A percentile compares a stretch with the other conserved stretches of the same genome.
Evolutionary conservation across 1,140 invertebrate genomes (phyloP).

Genomic region (Hetaerina americana): DNA sequence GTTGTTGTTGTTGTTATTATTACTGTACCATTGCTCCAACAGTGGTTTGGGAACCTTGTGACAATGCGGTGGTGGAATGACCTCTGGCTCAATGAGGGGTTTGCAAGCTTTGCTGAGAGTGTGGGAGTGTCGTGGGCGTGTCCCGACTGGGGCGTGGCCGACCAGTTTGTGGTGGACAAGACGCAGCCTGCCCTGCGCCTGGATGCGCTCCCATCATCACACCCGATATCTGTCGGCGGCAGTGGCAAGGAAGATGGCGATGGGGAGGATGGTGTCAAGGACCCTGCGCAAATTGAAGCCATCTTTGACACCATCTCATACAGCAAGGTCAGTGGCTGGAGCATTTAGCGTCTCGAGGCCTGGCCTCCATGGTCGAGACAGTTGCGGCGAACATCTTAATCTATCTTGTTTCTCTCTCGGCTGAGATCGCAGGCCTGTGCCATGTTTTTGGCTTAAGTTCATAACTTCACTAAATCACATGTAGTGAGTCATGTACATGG

Average conservation of each 20-base stretch:
- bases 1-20: too few relatives aligned
- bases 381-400: not conserved
- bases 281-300: constrained; percentile 71
- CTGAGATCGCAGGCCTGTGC: too few relatives aligned
- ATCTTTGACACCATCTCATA: constrained; percentile 84
- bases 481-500: too few relatives aligned
- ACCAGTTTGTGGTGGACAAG: constrained; percentile 45
- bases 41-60: constrained; percentile 85
- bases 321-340: constrained; percentile 45
- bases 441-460: too few relatives aligned
- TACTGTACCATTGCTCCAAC: constrained; percentile 22
- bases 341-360: not conserved
- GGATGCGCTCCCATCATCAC: constrained; percentile 63
- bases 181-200: constrained; percentile 57
- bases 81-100: constrained; percentile 81
- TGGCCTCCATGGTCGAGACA: too few relatives aligned
- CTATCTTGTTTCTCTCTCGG: too few relatives aligned
- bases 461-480: too few relatives aligned
- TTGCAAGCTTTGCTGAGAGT: constrained; percentile 70
- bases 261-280: constrained; percentile 45
- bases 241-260: not conserved
- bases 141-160: constrained; percentile 43
- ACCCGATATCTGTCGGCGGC: constrained; percentile 43
- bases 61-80: constrained; percentile 80
- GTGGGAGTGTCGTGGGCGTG: constrained; percentile 45